A percentile compares a stretch with the other conserved stretches of the same genome.
Evolutionary conservation across 2,113 vertebrate genomes (phyloP).

Genomic region (Scortum barcoo): DNA sequence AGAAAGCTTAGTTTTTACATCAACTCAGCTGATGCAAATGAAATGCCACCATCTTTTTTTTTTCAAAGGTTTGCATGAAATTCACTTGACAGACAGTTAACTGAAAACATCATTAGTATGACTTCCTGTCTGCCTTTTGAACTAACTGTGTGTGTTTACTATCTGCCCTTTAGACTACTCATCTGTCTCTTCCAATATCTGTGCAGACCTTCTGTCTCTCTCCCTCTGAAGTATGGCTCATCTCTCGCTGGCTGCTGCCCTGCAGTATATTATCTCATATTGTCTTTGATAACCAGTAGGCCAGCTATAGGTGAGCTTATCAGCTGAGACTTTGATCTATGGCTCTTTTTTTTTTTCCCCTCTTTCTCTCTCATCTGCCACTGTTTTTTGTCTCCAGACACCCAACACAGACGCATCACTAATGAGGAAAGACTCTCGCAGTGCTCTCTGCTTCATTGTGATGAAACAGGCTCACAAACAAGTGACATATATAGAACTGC

Average conservation of each 20-base stretch:
- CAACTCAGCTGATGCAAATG: conserved; percentile 1
- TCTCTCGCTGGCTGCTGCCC: conserved; percentile 13
- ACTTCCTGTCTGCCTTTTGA: conserved; percentile 50
- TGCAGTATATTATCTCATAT: conserved; percentile 33
- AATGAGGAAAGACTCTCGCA: conserved; percentile 3
- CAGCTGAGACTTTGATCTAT: conserved; percentile 39
- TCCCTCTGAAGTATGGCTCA: conserved; percentile 16
- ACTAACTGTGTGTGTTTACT: conserved; percentile 17
- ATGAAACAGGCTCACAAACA: conserved; percentile 34
- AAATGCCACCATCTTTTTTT: not conserved
- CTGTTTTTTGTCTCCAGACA: conserved; percentile 24
- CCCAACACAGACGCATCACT: not conserved
- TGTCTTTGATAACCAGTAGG: conserved; percentile 35
- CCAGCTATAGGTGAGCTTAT: conserved; percentile 41
- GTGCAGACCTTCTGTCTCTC: conserved; percentile 25
- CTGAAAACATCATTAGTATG: conserved; percentile 7
- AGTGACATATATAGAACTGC: conserved; percentile 10
- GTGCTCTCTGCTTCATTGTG: conserved; percentile 12
- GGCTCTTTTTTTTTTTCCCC: not conserved
- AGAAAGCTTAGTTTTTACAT: not conserved
- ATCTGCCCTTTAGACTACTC: conserved; percentile 25
- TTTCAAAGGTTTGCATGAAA: conserved; percentile 15
- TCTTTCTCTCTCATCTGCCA: not conserved
- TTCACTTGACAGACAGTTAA: conserved; percentile 23
- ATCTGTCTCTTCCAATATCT: conserved; percentile 33